Conservation (phyloP, 2,888 invertebrate species). For the Galerucella pusilla region DNA sequence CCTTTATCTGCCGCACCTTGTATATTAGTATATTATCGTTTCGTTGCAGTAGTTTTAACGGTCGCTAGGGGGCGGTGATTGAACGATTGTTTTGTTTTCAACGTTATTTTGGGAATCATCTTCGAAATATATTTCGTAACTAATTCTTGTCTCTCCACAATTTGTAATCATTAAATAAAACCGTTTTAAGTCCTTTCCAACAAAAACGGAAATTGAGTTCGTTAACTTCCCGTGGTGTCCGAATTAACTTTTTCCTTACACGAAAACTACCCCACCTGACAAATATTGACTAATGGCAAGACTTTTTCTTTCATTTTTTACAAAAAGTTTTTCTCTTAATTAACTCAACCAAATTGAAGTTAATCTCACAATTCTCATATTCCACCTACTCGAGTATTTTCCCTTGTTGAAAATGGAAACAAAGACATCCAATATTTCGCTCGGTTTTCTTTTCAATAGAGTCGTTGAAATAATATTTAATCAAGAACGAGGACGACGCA, state of each 20-base stretch:
- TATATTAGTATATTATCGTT: too few relatives aligned
- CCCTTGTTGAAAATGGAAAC: not conserved
- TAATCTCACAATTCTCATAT: not conserved
- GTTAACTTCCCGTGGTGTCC: constrained; percentile 46
- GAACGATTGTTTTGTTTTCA: too few relatives aligned
- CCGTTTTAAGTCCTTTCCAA: not conserved
- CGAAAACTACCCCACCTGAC: constrained; percentile 38
- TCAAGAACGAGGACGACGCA: constrained; percentile 14
- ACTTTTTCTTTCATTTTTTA: too few relatives aligned
- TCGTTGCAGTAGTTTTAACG: too few relatives aligned
- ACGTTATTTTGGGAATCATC: too few relatives aligned
- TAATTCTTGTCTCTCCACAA: too few relatives aligned
- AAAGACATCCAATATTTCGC: constrained; percentile 12
- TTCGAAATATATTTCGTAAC: too few relatives aligned
- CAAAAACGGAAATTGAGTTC: constrained; percentile 46
- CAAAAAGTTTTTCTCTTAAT: not conserved
- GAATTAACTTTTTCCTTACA: constrained; percentile 43
- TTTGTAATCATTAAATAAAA: not conserved
- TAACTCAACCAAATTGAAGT: not conserved
- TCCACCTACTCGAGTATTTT: not conserved
- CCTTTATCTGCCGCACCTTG: too few relatives aligned
- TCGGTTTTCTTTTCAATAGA: constrained; percentile 30
- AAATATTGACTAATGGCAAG: constrained; percentile 48
- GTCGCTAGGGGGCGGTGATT: too few relatives aligned
- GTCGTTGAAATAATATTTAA: constrained; percentile 44